Base-by-base conservation (phyloP, 37 sponge, comb jelly and placozoan genomes). In the Tethya wilhelma region DNA sequence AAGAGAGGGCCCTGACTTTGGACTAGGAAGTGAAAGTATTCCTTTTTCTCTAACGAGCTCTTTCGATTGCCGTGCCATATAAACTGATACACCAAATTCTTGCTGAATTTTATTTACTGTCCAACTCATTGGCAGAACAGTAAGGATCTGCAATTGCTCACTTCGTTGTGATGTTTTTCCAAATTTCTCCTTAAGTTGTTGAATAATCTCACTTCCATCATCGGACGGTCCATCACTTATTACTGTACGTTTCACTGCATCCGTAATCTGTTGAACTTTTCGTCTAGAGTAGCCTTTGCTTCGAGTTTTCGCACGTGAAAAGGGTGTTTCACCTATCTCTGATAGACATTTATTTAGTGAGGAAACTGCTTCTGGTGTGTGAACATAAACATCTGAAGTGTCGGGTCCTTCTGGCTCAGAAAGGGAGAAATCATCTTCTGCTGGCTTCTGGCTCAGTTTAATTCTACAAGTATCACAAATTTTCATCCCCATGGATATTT, bases 91-190 rank as follows among this genome's bases (percentile, higher is more conserved):
- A 68, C 37, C 69, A 79, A 79, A 79, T 31, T 79, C 69, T 3
- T 66, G 39, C 39, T 67, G 53, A 32, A 79, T 79, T n/a, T 44
- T 42, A 14, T 4, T 44, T 26, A 28, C 46, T 14, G 69, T 53
- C 80, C 69, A 79, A 79, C 80, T 79, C 38, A 44, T 60, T 31
- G 80, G 80, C 44, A 79, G 39, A 31, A 79, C 38, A 22, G 80
- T 66, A 23, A 79, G 57, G 44, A 79, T 79, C 38, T 46, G 68
- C 36, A 79, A 7, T 44, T 67, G 55, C 56, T 79, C 69, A 65
- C 69, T 79, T 30, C 78, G n/a, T 1, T 67, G 17, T 41, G 69
- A 67, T 25, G 80, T 42, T 11, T 31, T 20, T 17, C 2, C 22
- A 67, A 79, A 79, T 36, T 79, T 79, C 37, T 79, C 80, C 38